Conservation (phyloP, 37 sponge, comb jelly and placozoan species). For the Axinella damicornis region DNA sequence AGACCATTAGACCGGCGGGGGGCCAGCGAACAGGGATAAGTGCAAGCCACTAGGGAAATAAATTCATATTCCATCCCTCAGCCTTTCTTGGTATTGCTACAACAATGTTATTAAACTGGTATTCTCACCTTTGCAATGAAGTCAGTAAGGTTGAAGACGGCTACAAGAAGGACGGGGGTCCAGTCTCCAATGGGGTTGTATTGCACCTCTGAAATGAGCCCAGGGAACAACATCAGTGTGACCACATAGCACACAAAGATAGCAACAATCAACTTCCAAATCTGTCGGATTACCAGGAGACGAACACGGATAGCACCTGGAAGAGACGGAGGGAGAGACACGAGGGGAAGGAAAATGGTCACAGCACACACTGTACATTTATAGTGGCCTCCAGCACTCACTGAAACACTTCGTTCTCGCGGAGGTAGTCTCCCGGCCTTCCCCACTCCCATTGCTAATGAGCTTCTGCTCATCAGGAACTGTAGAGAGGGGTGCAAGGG, state of each 20-base stretch:
- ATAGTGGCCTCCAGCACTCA: too few species aligned
- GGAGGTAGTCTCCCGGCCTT: too few species aligned
- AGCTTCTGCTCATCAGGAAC: too few species aligned
- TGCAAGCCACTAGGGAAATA: slow-evolving; percentile 41
- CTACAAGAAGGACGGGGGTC: slow-evolving; percentile 81
- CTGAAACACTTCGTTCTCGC: too few species aligned
- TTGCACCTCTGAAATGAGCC: slow-evolving; percentile 70
- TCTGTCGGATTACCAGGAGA: slow-evolving; percentile 38
- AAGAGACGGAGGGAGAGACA: background rate
- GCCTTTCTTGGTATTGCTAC: too few species aligned
- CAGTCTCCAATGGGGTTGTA: slow-evolving; percentile 76
- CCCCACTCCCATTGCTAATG: too few species aligned
- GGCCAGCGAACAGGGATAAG: slow-evolving; percentile 55
- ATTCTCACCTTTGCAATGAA: slow-evolving; percentile 61
- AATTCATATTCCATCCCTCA: too few species aligned
- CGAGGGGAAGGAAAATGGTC: background rate
- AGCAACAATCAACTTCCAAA: slow-evolving; percentile 76
- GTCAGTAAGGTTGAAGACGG: slow-evolving; percentile 80
- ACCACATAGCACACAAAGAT: slow-evolving; percentile 70
- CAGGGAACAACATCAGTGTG: slow-evolving; percentile 89
- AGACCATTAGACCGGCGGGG: slow-evolving; percentile 39
- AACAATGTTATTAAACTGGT: too few species aligned
- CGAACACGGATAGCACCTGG: slow-evolving; percentile 26
- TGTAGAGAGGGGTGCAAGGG: too few species aligned
- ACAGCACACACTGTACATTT: background rate